A percentile compares a stretch with the other conserved stretches of the same genome.
Evolutionary conservation across 2,888 invertebrate species (phyloP).

Genomic region (Rotaria socialis): DNA sequence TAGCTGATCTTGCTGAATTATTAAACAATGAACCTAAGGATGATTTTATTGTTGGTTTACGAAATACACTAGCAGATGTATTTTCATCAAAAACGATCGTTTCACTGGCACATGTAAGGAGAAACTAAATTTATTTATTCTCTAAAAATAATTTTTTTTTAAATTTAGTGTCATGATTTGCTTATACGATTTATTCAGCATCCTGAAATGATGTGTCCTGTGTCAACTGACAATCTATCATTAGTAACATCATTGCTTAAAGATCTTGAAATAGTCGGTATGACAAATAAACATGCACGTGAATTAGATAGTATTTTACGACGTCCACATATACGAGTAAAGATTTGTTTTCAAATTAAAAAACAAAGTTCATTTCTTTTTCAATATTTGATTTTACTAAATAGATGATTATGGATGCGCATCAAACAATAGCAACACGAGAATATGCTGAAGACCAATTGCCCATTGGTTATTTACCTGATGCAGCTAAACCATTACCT

Average conservation of each 20-base stretch:
- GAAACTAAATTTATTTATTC: neutral
- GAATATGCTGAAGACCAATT: slow-evolving; percentile 35
- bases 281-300: slow-evolving; percentile 15
- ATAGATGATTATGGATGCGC: slow-evolving; percentile 19
- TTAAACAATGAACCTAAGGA: neutral
- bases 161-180: slow-evolving; percentile 27
- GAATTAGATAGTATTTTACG: slow-evolving; percentile 13
- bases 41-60: slow-evolving; percentile 24
- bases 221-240: slow-evolving; percentile 20
- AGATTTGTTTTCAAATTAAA: no score
- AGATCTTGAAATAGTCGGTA: slow-evolving; percentile 29
- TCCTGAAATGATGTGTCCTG: neutral
- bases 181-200: slow-evolving; percentile 31
- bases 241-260: slow-evolving; percentile 1
- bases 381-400: neutral
- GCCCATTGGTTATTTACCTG: slow-evolving; percentile 23
- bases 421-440: slow-evolving; percentile 36
- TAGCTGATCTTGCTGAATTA: slow-evolving; percentile 11
- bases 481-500: neutral
- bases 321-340: slow-evolving; percentile 21
- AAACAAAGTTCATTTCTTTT: no score
- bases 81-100: neutral
- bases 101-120: neutral
- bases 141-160: neutral
- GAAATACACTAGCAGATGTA: neutral